Base-by-base conservation (phyloP, 2,888 invertebrate genomes). In the Agriotes lineatus region DNA sequence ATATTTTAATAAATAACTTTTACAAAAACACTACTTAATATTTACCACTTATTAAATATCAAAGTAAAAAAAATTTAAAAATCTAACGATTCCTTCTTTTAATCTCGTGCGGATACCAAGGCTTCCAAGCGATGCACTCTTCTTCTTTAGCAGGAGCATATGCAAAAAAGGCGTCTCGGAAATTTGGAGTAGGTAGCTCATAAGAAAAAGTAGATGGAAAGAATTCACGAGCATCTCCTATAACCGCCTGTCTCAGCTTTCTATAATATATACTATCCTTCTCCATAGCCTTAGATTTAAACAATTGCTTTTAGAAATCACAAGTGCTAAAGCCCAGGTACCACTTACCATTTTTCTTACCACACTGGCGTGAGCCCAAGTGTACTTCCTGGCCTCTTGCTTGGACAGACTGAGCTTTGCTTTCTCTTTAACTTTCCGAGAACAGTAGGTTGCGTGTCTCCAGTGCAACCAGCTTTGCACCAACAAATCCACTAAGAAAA, bases 61-160 rank as follows among this genome's bases (percentile, higher is more conserved):
- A n/a, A n/a, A n/a, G n/a, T n/a, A n/a, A n/a, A n/a, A n/a, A n/a
- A n/a, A n/a, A n/a, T n/a, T n/a, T n/a, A n/a, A n/a, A n/a, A n/a
- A n/a, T n/a, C 25, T 25, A 25, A 5, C 25, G 7, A 25, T 3
- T 25, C 25, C 7, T 25, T 25, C 25, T 25, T 12, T 56, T 56
- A 20, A 56, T 7, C 59, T 77, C 77, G 37, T 69, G 71, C 1
- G 19, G 19, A 64, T 69, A 62, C 78, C 78, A 79, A 20, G 78
- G 75, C 18, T 66, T 67, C 52, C 70, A 72, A 12, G 67, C 50
- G 22, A 72, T 60, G 37, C 59, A 59, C 10, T 81, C 77, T 59
- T 80, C 79, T 65, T 82, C 82, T 74, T 82, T 82, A 2, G 77
- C 67, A 7, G 83, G 81, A 42, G 78, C 63, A 72, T 84, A 84